A percentile compares a stretch with the other conserved stretches of the same genome.
phyloP scores from a whole-genome alignment of 2,113 vertebrate species.

The Laticauda laticaudata region DNA sequence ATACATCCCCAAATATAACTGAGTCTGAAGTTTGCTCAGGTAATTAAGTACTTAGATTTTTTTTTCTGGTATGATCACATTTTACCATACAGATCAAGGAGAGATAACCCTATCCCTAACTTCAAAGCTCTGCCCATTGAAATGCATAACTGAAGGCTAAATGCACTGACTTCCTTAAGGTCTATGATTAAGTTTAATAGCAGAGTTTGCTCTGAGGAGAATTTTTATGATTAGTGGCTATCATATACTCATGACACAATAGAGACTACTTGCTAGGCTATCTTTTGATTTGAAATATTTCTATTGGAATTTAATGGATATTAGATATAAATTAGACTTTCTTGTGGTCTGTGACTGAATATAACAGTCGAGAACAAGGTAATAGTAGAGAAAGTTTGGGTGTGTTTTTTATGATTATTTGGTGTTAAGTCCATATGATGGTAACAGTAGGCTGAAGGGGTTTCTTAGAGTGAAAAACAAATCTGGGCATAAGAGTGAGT shows the following conservation, averaged over 20 bases:
- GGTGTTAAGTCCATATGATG: neutral
- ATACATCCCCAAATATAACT: neutral
- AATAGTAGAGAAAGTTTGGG: neutral
- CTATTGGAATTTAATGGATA: neutral
- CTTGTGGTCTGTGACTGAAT: neutral
- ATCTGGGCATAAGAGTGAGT: neutral
- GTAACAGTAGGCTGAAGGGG: neutral
- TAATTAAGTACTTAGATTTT: neutral
- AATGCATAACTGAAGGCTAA: neutral
- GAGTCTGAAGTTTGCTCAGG: neutral
- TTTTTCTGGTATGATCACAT: neutral
- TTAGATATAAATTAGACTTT: neutral
- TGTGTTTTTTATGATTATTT: neutral
- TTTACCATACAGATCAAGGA: neutral
- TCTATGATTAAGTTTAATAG: neutral
- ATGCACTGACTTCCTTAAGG: neutral
- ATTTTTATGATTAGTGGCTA: neutral
- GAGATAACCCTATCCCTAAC: neutral
- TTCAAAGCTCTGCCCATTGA: neutral
- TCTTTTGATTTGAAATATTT: neutral
- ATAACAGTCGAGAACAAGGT: neutral
- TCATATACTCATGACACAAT: neutral
- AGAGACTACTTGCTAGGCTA: neutral
- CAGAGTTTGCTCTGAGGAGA: neutral
- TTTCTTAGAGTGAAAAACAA: neutral